phyloP scores from a whole-genome alignment of 2,888 invertebrate species.

The Leptinotarsa rubiginosa region DNA sequence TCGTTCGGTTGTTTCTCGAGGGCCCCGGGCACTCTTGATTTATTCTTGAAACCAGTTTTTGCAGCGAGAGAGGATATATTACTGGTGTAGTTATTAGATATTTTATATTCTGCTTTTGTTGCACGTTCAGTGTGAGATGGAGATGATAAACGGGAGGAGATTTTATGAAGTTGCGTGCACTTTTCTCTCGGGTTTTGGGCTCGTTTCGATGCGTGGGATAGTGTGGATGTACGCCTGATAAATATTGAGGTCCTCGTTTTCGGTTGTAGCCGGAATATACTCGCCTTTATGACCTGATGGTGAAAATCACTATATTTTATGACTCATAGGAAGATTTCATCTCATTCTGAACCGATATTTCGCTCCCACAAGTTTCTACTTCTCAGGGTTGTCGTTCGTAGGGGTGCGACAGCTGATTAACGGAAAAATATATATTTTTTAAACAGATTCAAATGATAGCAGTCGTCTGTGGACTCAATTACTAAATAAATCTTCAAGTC shows the following conservation, averaged over 20 bases:
- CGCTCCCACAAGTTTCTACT: too few species aligned
- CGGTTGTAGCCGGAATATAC: too few species aligned
- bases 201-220: slow-evolving; percentile 8
- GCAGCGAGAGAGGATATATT: slow-evolving; percentile 41
- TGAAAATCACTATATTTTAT: too few species aligned
- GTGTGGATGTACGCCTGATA: neutral
- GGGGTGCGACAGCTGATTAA: too few species aligned
- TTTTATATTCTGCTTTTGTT: slow-evolving; percentile 60
- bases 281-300: too few species aligned
- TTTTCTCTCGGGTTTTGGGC: slow-evolving; percentile 36
- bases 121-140: slow-evolving; percentile 55
- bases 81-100: slow-evolving; percentile 59
- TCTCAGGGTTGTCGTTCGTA: too few species aligned
- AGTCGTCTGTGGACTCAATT: too few species aligned
- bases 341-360: too few species aligned
- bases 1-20: slow-evolving; percentile 60
- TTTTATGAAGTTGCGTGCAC: slow-evolving; percentile 46
- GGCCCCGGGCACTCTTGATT: slow-evolving; percentile 59
- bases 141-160: slow-evolving; percentile 46
- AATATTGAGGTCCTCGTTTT: too few species aligned
- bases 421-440: too few species aligned
- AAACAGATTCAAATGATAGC: too few species aligned
- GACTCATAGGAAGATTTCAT: neutral
- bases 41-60: slow-evolving; percentile 62
- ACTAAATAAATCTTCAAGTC: too few species aligned